Base-by-base conservation (phyloP, 2,113 vertebrate species). In the Triplophysa dalaica region DNA sequence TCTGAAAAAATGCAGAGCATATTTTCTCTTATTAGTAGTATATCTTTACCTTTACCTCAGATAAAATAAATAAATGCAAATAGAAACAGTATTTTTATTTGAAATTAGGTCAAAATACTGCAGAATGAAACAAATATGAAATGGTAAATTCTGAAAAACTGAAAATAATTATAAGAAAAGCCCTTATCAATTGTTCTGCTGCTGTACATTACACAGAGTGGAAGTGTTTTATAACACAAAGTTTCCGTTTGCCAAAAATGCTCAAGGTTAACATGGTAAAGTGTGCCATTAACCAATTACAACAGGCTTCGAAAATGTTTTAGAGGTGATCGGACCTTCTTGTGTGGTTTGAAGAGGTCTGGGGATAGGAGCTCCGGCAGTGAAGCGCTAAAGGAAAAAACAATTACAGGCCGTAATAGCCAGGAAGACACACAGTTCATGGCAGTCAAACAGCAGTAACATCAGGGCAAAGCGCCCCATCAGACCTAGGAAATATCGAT, bases 401-500 rank as follows among this genome's bases (percentile, higher is more conserved):
- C 87, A 89, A 88, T 91, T 89, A 89, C 85, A 82, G 85, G 13
- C 11, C 77, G 85, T 87, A 87, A 88, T 88, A 87, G 85, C 79
- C 50, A 52, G 38, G 79, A 86, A 85, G 87, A 87, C 77, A 72
- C 86, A 88, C 80, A 64, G 87, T 82, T 77, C 74, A 8, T 24
- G 68, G 62, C 68, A 62, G 81, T 78, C 70, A 68, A 70, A 60
- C 60, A 52, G 70, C 48, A 12, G 61, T 73, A 66, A 73, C 65
- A 70, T 54, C 14, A 0, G 58, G 41, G 64, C 61, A 62, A 81
- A 26, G 17, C 41, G 81, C 67, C 62, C 79, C 48, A 68, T 81
- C 79, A 79, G 72, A 70, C 75, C 68, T 19, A 5, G 45, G 64
- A 33, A 65, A 65, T 86, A 92, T 92, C 24, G 89, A 92, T 91